Conservation (phyloP, 23 tunicate genomes). For the Ascidia mentula region DNA sequence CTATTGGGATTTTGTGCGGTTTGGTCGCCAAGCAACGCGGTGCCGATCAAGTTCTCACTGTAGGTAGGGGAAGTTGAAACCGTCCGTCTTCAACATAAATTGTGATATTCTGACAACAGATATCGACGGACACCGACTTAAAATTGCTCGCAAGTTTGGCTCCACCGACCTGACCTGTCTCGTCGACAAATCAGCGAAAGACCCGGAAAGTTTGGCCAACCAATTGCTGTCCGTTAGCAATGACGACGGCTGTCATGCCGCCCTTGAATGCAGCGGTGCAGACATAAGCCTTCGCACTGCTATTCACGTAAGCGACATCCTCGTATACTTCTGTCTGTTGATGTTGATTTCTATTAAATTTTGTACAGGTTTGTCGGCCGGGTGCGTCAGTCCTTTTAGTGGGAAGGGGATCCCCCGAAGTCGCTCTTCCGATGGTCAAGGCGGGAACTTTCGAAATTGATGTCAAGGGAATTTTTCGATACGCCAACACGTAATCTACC, state of each 20-base stretch:
- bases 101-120: too few relatives aligned
- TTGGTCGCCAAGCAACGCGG: conserved; percentile 81
- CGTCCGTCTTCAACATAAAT: neutral
- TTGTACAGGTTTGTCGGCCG: conserved; percentile 61
- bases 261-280: conserved; percentile 94
- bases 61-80: conserved; percentile 38
- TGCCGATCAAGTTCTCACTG: conserved; percentile 56
- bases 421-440: conserved; percentile 77
- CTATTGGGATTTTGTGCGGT: conserved; percentile 93
- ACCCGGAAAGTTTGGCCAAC: conserved; percentile 37
- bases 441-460: conserved; percentile 91
- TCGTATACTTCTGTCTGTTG: neutral
- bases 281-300: conserved; percentile 75
- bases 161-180: conserved; percentile 43
- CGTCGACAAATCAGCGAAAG: conserved; percentile 14
- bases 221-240: conserved; percentile 28
- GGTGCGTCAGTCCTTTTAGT: conserved; percentile 79
- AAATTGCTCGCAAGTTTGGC: conserved; percentile 36
- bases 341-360: neutral
- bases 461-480: conserved; percentile 85
- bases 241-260: conserved; percentile 61
- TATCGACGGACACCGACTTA: conserved; percentile 63
- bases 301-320: conserved; percentile 45
- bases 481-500: conserved; percentile 85
- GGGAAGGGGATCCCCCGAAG: conserved; percentile 79